phyloP scores from a whole-genome alignment of 2,888 invertebrate species.

The Sarcophaga carnaria region DNA sequence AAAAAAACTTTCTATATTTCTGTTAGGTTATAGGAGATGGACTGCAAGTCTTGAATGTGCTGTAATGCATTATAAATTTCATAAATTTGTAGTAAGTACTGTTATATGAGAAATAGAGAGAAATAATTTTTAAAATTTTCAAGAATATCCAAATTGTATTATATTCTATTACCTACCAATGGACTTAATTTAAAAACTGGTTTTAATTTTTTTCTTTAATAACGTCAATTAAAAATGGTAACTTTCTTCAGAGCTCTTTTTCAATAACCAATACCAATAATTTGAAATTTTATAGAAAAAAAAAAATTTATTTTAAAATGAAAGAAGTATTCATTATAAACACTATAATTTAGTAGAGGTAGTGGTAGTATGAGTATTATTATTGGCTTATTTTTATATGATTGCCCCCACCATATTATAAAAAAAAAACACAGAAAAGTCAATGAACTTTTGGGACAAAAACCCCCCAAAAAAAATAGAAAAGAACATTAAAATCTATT shows the following conservation, averaged over 20 bases:
- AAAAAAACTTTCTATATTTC: no score
- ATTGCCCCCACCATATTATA: background rate
- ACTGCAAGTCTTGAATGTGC: no score
- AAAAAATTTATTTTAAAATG: background rate
- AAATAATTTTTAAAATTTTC: no score
- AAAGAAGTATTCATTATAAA: background rate
- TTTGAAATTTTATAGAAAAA: background rate
- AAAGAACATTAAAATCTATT: background rate
- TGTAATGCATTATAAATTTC: no score
- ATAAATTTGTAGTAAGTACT: no score
- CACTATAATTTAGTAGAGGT: background rate
- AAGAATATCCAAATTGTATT: no score
- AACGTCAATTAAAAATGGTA: background rate
- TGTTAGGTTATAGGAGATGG: no score
- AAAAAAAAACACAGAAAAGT: slow-evolving; percentile 31
- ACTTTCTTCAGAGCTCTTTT: background rate
- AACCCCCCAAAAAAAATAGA: slow-evolving; percentile 20
- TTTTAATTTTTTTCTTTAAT: background rate
- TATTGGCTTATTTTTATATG: background rate
- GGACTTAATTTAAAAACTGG: background rate
- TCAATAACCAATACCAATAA: background rate
- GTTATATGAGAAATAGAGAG: no score
- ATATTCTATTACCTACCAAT: background rate
- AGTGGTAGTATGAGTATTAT: background rate
- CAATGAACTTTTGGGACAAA: slow-evolving; percentile 63